Conservation (phyloP, 2,888 invertebrate species). For the Lasioglossum calceatum region DNA sequence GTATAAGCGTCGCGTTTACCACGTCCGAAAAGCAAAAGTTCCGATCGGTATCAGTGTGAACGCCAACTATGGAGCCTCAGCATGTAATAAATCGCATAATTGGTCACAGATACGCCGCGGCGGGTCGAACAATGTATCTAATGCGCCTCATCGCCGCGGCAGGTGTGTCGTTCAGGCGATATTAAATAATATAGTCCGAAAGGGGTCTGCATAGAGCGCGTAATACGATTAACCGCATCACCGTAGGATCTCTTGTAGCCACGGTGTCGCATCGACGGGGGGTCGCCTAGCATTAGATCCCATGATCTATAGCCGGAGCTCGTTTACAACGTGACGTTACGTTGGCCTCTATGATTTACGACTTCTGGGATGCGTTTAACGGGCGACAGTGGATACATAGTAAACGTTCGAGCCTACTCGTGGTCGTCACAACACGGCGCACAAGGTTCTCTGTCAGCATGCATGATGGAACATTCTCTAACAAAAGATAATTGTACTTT, state of each 20-base stretch:
- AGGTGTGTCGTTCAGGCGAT: conserved; percentile 42
- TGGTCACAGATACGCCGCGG: conserved; percentile 35
- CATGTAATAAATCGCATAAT: conserved; percentile 45
- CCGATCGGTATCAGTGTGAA: not conserved
- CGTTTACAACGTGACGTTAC: conserved; percentile 73
- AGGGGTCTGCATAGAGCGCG: conserved; percentile 37
- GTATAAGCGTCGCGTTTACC: not conserved
- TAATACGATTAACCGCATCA: conserved; percentile 66
- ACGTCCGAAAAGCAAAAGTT: not conserved
- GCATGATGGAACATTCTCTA: not conserved
- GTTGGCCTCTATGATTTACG: conserved; percentile 67
- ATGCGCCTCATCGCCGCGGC: conserved; percentile 23
- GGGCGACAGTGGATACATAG: conserved; percentile 38
- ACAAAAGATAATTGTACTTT: not conserved
- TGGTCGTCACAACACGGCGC: conserved; percentile 28
- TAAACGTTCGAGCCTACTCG: conserved; percentile 41
- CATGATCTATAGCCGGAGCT: conserved; percentile 74
- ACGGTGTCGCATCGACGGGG: conserved; percentile 71
- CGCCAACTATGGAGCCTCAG: not conserved
- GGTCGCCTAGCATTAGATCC: conserved; percentile 72
- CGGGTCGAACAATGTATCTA: not conserved
- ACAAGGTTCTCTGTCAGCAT: not conserved
- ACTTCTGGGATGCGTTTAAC: conserved; percentile 46
- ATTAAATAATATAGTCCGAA: conserved; percentile 59
- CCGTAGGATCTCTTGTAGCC: conserved; percentile 57